These are phyloP conservation scores for Lamellibrachia satsuma DNA, from an alignment of 2,888 invertebrate genomes.

Conservation along the genomic window DNA sequence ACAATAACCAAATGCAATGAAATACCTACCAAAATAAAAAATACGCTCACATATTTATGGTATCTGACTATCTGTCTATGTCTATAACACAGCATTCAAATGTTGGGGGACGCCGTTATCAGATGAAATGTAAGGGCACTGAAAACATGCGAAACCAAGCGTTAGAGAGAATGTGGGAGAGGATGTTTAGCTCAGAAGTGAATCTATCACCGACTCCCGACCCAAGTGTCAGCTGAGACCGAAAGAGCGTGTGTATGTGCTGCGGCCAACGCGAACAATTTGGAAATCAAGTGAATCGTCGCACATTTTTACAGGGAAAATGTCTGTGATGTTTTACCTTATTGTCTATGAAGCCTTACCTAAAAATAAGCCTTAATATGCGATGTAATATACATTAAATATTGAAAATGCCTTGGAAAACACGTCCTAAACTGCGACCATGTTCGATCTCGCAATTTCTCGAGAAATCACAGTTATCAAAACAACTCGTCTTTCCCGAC, in stretches of 20 bases:
- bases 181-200: not conserved
- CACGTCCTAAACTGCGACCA: constrained; percentile 12
- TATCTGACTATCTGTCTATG: no score
- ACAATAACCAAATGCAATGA: no score
- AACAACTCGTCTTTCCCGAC: not conserved
- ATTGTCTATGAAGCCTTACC: not conserved
- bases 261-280: not conserved
- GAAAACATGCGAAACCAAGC: not conserved
- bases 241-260: not conserved
- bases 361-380: not conserved
- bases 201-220: not conserved
- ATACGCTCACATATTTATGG: no score
- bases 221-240: constrained; percentile 2
- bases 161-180: not conserved
- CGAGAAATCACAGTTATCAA: constrained; percentile 17
- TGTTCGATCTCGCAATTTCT: not conserved
- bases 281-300: not conserved
- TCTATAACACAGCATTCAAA: no score
- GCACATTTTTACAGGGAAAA: not conserved
- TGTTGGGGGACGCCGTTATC: not conserved
- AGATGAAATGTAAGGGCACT: not conserved
- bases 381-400: constrained; percentile 13
- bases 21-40: no score
- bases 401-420: not conserved
- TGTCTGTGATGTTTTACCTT: not conserved